Conservation (phyloP, 1,140 invertebrate genomes). For the Pantala flavescens region DNA sequence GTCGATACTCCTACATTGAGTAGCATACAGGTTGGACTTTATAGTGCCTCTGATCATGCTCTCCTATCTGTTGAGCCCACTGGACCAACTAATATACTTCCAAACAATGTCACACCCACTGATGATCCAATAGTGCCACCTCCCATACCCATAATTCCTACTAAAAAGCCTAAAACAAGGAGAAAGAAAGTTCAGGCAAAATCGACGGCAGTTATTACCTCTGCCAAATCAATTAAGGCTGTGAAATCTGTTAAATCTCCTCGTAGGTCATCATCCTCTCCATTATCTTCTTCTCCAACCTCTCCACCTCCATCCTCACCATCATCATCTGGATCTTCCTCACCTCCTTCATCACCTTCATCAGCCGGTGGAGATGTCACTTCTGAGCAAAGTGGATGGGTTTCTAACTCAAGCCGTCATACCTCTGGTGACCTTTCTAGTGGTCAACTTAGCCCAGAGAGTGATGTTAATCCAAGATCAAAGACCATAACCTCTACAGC, state of each 20-base stretch:
- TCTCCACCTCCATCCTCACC: background rate
- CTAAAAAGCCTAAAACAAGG: background rate
- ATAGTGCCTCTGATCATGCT: slow-evolving; percentile 31
- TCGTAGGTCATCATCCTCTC: slow-evolving; percentile 22
- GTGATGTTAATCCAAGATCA: background rate
- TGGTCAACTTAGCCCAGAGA: slow-evolving; percentile 29
- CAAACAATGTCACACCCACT: background rate
- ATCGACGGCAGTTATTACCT: slow-evolving; percentile 33
- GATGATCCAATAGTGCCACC: background rate
- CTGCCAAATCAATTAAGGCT: slow-evolving; percentile 23
- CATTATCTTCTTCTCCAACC: slow-evolving; percentile 11
- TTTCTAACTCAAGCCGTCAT: slow-evolving; percentile 34
- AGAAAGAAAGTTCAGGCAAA: slow-evolving; percentile 24
- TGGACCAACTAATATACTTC: background rate
- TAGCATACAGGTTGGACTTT: slow-evolving; percentile 33
- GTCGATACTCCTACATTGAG: slow-evolving; percentile 31
- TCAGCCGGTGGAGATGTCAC: slow-evolving; percentile 34
- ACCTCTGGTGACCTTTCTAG: slow-evolving; percentile 31
- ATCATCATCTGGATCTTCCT: slow-evolving; percentile 18
- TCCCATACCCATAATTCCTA: background rate
- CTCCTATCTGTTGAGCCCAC: slow-evolving; percentile 26
- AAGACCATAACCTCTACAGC: background rate
- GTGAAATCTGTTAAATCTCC: slow-evolving; percentile 27
- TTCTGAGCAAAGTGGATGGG: slow-evolving; percentile 36
- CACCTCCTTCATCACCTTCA: slow-evolving; percentile 17